phyloP scores from a whole-genome alignment of 2,797 vertebrate species.

The Helarctos malayanus region DNA sequence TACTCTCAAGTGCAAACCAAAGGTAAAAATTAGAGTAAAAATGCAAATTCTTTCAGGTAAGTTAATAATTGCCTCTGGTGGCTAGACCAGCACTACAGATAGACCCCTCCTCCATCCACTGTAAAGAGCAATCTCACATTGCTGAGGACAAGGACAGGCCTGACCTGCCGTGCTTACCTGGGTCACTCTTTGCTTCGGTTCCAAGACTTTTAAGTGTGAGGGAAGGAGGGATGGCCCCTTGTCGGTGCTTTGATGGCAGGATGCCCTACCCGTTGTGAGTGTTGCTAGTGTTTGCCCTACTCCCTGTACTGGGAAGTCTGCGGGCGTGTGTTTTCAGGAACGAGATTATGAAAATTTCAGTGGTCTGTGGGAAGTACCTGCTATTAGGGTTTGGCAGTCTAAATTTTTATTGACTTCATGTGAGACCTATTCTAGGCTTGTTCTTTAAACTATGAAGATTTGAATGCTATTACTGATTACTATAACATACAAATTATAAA shows the following conservation, averaged over 20 bases:
- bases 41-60: not conserved
- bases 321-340: not conserved
- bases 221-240: not conserved
- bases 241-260: accelerated
- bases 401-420: not conserved
- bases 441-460: not conserved
- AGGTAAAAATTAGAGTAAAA: not conserved
- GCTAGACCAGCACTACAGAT: not conserved
- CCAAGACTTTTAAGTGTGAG: not conserved
- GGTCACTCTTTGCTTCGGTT: not conserved
- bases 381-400: not conserved
- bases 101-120: not conserved
- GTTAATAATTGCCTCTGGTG: not conserved
- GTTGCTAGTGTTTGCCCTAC: not conserved
- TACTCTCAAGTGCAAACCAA: not conserved
- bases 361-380: not conserved
- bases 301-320: not conserved
- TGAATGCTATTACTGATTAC: not conserved
- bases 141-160: not conserved
- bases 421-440: not conserved
- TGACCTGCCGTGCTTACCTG: not conserved
- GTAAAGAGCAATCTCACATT: not conserved
- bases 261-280: not conserved
- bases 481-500: not conserved
- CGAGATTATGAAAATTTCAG: not conserved